Evolutionary conservation across 2,888 invertebrate species (phyloP).

Genomic region (Xanthorhoe spadicearia): DNA sequence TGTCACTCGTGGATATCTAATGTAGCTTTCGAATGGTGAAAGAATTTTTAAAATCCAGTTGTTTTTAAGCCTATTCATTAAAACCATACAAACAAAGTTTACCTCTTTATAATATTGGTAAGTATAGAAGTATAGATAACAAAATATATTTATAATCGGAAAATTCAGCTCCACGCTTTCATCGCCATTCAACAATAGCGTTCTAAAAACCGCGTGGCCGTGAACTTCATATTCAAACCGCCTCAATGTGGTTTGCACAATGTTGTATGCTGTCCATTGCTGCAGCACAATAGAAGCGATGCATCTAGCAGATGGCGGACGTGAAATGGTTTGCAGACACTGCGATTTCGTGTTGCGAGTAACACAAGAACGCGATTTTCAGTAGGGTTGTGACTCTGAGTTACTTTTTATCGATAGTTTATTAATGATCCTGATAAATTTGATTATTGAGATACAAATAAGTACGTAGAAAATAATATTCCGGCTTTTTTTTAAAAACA

Average conservation of each 20-base stretch:
- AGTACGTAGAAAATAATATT: not conserved
- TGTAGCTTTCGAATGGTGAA: no score
- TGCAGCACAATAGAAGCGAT: not conserved
- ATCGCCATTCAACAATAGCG: slow-evolving; percentile 15
- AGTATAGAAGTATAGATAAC: no score
- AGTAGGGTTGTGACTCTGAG: slow-evolving; percentile 7
- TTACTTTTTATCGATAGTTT: not conserved
- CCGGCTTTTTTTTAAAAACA: no score
- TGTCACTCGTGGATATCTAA: no score
- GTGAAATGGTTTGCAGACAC: slow-evolving; percentile 16
- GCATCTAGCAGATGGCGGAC: slow-evolving; percentile 24
- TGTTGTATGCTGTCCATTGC: slow-evolving; percentile 15
- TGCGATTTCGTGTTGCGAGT: slow-evolving; percentile 10
- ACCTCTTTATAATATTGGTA: no score
- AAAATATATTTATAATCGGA: not conserved
- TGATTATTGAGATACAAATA: not conserved
- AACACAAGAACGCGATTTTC: slow-evolving; percentile 11
- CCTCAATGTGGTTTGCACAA: slow-evolving; percentile 3
- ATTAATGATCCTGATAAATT: no score
- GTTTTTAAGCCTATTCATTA: no score
- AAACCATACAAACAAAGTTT: no score
- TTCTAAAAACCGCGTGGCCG: slow-evolving; percentile 10
- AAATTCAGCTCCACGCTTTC: not conserved
- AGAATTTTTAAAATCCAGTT: no score
- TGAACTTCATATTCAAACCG: slow-evolving; percentile 15